Base-by-base conservation (phyloP, 1,140 invertebrate genomes). In the Nasonia vitripennis region DNA sequence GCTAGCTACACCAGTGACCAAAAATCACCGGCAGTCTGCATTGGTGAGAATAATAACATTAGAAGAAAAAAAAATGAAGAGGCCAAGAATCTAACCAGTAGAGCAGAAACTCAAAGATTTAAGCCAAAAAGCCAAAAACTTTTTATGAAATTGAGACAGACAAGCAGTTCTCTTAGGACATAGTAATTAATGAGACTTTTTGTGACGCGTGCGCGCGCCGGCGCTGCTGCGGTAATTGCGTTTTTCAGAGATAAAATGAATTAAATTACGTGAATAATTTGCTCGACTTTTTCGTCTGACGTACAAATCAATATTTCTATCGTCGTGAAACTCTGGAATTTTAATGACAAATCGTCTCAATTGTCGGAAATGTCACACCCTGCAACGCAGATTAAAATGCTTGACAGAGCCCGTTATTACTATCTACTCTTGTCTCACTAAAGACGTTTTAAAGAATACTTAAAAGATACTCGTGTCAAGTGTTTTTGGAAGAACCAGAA, bases 171-270 rank as follows among this genome's bases (percentile, higher is more conserved):
- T 62, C 27, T 71, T 17, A 27, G 27, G 10, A 12, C 68, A 70
- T 45, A 45, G 31, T 80, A 80, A 80, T 80, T 80, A 45, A 80
- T 67, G 78, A 79, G 78, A 37, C 1, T 62, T 37, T 34, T 79
- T 45, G 23, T 1, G 45, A 51, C 10, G 23, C 2, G 34, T 27
- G 27, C 27, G 27, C 27, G 27, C 27, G 1, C 27, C 34, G 34
- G 4, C 27, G 0, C 41, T 0, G 48, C 11, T 17, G 17, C 51
- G 7, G 31, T 79, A 23, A 79, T 31, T 34, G n/a, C 27, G 17
- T 48, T 7, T 20, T 27, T n/a, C 48, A 9, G 6, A 37, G 48
- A 34, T 20, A 37, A 62, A 31, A 27, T 78, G 27, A 67, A 79
- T 67, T 2, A 41, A 62, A 79, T 79, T 20, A 75, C 7, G 2